These are phyloP conservation scores for Candidula unifasciata DNA, from an alignment of 2,888 invertebrate species.

Conservation along the genomic window DNA sequence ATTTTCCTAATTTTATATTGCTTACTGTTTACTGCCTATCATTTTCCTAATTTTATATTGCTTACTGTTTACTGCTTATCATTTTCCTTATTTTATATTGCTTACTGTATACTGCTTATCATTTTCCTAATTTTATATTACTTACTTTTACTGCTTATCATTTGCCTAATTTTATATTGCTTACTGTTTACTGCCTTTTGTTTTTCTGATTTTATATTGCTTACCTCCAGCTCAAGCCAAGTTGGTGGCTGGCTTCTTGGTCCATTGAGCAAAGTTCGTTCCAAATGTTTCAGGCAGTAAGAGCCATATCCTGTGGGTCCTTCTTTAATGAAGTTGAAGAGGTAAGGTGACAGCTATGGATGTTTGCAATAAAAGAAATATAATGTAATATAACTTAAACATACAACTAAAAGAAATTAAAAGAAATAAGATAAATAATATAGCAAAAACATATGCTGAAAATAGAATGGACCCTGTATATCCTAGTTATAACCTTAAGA, in stretches of 20 bases:
- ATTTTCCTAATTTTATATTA: too few species aligned
- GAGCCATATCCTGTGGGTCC: slow-evolving; percentile 99
- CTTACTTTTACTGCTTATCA: not conserved
- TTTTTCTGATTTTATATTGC: not conserved
- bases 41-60: too few species aligned
- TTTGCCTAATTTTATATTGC: not conserved
- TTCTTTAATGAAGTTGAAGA: slow-evolving; percentile 96
- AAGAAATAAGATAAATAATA: too few species aligned
- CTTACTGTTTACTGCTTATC: too few species aligned
- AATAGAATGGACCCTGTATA: too few species aligned
- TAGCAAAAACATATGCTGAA: too few species aligned
- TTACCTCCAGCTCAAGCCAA: slow-evolving; percentile 93
- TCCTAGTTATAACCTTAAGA: too few species aligned
- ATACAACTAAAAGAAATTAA: not conserved
- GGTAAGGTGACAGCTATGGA: slow-evolving; percentile 91
- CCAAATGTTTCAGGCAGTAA: slow-evolving; percentile 96
- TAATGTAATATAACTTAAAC: not conserved
- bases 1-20: too few species aligned
- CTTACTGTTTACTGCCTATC: too few species aligned
- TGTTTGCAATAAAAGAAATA: not conserved
- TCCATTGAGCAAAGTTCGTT: slow-evolving; percentile 97
- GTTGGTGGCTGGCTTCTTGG: slow-evolving; percentile 99
- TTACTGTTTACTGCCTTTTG: not conserved
- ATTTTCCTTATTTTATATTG: too few species aligned
- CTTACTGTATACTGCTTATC: too few species aligned